Base-by-base conservation (phyloP, 2,888 invertebrate genomes). In the Cancer borealis region DNA sequence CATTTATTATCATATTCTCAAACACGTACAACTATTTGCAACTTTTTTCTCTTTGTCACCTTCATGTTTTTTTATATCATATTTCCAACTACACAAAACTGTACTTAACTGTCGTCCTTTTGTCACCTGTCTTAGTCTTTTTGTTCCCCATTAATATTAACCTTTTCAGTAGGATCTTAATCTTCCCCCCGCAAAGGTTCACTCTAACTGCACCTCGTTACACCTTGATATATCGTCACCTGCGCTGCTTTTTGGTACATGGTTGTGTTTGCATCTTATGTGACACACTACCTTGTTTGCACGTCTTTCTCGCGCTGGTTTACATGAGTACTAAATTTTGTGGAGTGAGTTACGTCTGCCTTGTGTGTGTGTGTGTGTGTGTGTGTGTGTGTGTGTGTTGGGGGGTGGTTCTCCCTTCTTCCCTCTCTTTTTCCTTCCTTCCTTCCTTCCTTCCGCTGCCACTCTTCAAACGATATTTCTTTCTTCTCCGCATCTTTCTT, bases 201-300 rank as follows among this genome's bases (percentile, higher is more conserved):
- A 73, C 6, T 73, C 73, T 39, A 21, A 73, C 73, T 73, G 5
- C 73, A 26, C 73, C 73, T 73, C 73, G n/a, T 73, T 73, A 73
- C 5, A n/a, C 21, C n/a, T 4, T 21, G n/a, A 21, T 73, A 8
- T 21, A 26, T n/a, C n/a, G n/a, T 73, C 73, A 73, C n/a, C n/a
- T 26, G n/a, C 17, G 6, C 8, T 12, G 2, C 54, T 0, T 54
- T 54, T 54, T 54, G 21, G 73, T 73, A 73, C 26, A n/a, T 73
- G 73, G 21, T n/a, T n/a, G 73, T 73, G 73, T 73, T n/a, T 73
- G 73, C 73, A 73, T n/a, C n/a, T 73, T 21, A 26, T n/a, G 73
- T 73, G 73, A 73, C 73, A n/a, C 73, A 6, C 73, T n/a, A n/a
- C n/a, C 73, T 73, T 73, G 73, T 73, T 73, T 73, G 73, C 73